A percentile compares a stretch with the other conserved stretches of the same genome.
phyloP scores from a whole-genome alignment of 2,113 vertebrate species.

The Aldabrachelys gigantea region DNA sequence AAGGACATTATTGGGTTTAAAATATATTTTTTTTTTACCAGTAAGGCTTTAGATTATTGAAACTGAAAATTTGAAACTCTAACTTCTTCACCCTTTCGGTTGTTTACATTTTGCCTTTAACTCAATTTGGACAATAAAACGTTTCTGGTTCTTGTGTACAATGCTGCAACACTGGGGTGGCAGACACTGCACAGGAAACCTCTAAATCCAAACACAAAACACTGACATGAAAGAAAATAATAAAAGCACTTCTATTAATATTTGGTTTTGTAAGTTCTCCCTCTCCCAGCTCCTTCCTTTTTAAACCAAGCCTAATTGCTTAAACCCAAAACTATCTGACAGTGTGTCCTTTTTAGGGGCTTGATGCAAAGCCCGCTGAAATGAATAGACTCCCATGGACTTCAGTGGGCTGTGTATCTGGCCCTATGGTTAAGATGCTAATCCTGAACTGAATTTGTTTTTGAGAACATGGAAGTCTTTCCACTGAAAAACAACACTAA shows the following conservation, averaged over 20 bases:
- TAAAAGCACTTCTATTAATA: background rate
- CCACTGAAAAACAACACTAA: background rate
- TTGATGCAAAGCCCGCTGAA: background rate
- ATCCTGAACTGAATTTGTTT: background rate
- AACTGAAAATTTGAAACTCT: background rate
- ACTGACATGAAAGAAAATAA: slow-evolving; percentile 17
- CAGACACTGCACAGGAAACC: background rate
- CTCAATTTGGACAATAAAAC: background rate
- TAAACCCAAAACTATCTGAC: background rate
- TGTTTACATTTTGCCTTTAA: slow-evolving; percentile 3
- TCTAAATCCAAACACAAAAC: slow-evolving; percentile 8
- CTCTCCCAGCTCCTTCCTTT: background rate
- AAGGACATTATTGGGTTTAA: background rate
- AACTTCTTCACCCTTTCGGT: background rate
- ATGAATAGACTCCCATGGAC: background rate
- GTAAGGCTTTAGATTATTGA: background rate
- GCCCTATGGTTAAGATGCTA: background rate
- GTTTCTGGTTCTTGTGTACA: background rate
- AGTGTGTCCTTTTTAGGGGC: background rate
- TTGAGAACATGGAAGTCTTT: background rate
- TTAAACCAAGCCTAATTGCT: background rate
- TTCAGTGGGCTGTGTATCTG: background rate
- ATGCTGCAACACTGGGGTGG: slow-evolving; percentile 9
- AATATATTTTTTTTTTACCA: slow-evolving; percentile 4
- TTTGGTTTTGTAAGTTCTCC: background rate